Evolutionary conservation across 1,140 invertebrate genomes (phyloP), one percentile per base, ranked within the genome.

Genomic region (Pseudomyrmex gracilis): DNA sequence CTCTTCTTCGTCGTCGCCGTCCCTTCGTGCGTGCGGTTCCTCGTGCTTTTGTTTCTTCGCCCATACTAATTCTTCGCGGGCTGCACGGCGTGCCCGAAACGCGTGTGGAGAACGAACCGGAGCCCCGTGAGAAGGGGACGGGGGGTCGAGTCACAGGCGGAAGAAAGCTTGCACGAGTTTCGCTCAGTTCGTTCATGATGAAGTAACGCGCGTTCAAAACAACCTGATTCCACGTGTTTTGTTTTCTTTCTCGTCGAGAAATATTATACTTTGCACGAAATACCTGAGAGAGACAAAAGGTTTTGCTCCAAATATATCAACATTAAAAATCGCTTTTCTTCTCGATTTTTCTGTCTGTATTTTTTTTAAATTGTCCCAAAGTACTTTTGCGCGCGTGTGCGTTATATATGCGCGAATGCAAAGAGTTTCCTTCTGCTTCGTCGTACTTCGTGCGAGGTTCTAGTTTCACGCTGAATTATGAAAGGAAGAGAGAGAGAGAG

Each of bases 1-100:
- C 87, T 76, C 84, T 83, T 82, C 82, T 77, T 78, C 83, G 67
- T 83, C 82, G 43, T 74, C 78, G 76, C 70, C 89, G 77, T 78
- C 82, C 85, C 84, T 82, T 82, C 71, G 74, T 53, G 63, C 22
- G 24, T 10, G 51, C 51, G 73, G 61, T 80, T 88, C 61, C 73
- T 88, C 49, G 70, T 90, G 92, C 92, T 93, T 93, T 93, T 93
- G 92, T 93, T 93, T 91, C 90, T 92, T 92, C 90, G 91, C 91
- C 91, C 89, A 93, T 93, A 93, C 93, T 93, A 93, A 94, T 94
- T 94, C 92, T 90, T 91, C 89, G 90, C 88, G 87, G 89, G 91
- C 89, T 90, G 86, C 85, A 88, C 86, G 87, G 84, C 87, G 85
- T 89, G 87, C 85, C 87, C 90, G 51, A 77, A 76, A 77, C 85